phyloP scores from a whole-genome alignment of 2,797 vertebrate genomes.

The Catostomus latipinnis region DNA sequence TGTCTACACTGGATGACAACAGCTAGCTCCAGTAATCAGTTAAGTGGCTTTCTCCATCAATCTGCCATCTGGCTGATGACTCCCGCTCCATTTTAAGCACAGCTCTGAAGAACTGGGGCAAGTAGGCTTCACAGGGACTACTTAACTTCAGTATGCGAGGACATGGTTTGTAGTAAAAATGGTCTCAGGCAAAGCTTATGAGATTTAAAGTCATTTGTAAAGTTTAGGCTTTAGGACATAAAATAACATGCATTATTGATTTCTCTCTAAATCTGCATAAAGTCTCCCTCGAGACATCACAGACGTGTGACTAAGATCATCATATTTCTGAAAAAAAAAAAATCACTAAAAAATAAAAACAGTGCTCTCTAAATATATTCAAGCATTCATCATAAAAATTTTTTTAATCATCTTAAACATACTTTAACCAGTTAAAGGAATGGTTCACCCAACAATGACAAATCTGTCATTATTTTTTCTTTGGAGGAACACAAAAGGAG shows the following conservation, averaged over 20 bases:
- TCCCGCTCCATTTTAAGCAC: conserved; percentile 31
- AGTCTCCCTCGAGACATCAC: background rate
- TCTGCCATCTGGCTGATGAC: background rate
- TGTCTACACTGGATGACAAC: background rate
- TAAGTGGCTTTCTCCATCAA: background rate
- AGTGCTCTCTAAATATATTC: too few species aligned
- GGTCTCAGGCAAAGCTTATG: background rate
- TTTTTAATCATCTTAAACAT: too few species aligned
- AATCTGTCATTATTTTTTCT: too few species aligned
- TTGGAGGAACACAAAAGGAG: too few species aligned
- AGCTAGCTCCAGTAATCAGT: background rate
- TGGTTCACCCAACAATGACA: too few species aligned
- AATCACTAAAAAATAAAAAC: too few species aligned
- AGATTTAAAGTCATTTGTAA: background rate
- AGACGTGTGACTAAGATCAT: background rate
- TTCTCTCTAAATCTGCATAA: background rate
- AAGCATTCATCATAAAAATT: too few species aligned
- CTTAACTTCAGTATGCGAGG: conserved; percentile 9
- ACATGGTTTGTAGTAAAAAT: conserved; percentile 26
- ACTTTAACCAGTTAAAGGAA: too few species aligned
- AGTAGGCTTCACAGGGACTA: conserved; percentile 21
- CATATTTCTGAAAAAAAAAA: background rate
- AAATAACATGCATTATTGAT: conserved; percentile 8
- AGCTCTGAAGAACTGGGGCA: conserved; percentile 34
- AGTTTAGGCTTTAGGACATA: conserved; percentile 1